Percentiles rank a stretch among this genome's conserved stretches.
Evolutionary conservation across 2,888 invertebrate species (phyloP).

Genomic region (Anthoptus insignis): DNA sequence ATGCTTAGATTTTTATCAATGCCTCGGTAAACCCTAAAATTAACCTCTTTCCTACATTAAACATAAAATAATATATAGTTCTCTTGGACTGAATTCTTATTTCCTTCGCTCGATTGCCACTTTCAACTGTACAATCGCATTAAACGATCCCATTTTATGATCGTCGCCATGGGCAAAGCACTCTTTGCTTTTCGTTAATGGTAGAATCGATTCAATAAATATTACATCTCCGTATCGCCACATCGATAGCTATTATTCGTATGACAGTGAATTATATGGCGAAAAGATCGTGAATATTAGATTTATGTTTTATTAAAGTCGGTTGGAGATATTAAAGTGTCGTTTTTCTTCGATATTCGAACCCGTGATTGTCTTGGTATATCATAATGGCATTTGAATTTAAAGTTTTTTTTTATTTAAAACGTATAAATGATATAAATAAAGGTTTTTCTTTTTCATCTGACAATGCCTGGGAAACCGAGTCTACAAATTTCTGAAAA

Average conservation of each 20-base stretch:
- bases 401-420: no score
- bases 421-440: no score
- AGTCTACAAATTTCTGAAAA: no score
- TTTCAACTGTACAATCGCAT: conserved; percentile 60
- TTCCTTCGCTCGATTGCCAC: conserved; percentile 67
- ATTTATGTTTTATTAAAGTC: conserved; percentile 20
- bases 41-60: neutral
- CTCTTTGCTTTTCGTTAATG: conserved; percentile 8
- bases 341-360: neutral
- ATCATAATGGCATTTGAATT: no score
- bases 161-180: conserved; percentile 39
- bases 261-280: conserved; percentile 21
- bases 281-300: conserved; percentile 16
- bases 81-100: conserved; percentile 45
- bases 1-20: no score
- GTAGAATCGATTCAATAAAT: conserved; percentile 21
- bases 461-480: no score
- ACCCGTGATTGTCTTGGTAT: no score
- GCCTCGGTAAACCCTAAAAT: neutral
- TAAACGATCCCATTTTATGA: conserved; percentile 54
- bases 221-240: conserved; percentile 18
- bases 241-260: conserved; percentile 13
- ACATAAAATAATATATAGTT: neutral
- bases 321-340: neutral
- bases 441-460: no score